Conservation (phyloP, 2,797 vertebrate species). For the Apogon talboti region DNA sequence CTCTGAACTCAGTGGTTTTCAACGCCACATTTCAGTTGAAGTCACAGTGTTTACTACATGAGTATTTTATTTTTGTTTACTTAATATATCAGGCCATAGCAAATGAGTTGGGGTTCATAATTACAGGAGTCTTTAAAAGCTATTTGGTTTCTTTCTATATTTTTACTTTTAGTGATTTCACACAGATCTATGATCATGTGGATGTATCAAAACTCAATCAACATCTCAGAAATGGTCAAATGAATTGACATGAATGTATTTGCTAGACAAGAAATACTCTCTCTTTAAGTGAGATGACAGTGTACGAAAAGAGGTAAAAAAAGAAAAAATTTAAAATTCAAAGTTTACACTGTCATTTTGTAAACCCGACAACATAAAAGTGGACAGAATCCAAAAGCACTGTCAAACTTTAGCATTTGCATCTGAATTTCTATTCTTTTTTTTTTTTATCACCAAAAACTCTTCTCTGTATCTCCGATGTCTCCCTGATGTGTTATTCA, state of each 20-base stretch:
- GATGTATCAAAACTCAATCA: neutral
- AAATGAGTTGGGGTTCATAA: neutral
- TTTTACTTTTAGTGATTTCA: neutral
- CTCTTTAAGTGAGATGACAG: too few relatives aligned
- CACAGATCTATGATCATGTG: neutral
- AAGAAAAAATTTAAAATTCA: too few relatives aligned
- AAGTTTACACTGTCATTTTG: too few relatives aligned
- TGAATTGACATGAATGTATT: too few relatives aligned
- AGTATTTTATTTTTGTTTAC: neutral
- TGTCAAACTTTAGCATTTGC: conserved; percentile 26
- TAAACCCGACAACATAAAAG: neutral
- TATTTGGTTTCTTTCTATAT: neutral
- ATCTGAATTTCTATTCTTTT: conserved; percentile 58
- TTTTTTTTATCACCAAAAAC: conserved; percentile 26
- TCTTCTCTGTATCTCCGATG: conserved; percentile 58
- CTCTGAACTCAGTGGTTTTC: conserved; percentile 23
- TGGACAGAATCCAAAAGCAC: conserved; percentile 6
- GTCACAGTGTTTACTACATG: conserved; percentile 19
- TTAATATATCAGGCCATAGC: neutral
- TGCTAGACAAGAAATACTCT: too few relatives aligned
- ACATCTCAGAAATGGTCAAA: neutral
- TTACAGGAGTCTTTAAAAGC: neutral
- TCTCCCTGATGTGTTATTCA: conserved; percentile 74
- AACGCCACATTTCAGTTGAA: conserved; percentile 29
- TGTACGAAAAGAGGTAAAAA: too few relatives aligned